Evolutionary conservation across 1,140 invertebrate species (phyloP).

Genomic region (Saccostrea glomerata): DNA sequence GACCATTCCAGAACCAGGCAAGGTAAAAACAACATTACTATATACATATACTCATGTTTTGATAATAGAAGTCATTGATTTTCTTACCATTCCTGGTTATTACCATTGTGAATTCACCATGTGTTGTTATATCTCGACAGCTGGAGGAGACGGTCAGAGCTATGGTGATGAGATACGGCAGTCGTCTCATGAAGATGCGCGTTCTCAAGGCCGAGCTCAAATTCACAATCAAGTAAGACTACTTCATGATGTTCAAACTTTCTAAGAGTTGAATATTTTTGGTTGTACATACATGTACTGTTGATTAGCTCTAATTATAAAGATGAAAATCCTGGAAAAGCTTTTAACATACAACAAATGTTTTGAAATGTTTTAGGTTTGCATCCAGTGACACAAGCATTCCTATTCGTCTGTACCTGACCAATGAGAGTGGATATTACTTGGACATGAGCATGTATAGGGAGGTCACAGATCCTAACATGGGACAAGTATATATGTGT

Average conservation of each 20-base stretch:
- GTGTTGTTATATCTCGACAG: conserved; percentile 75
- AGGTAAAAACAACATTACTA: conserved; percentile 81
- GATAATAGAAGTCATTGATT: neutral
- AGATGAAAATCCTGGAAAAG: no score
- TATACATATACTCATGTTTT: neutral
- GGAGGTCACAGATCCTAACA: conserved; percentile 92
- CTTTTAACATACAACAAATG: no score
- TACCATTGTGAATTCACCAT: neutral
- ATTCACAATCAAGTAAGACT: conserved; percentile 86
- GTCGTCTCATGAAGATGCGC: conserved; percentile 96
- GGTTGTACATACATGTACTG: no score
- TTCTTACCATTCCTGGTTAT: neutral
- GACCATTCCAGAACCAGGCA: conserved; percentile 94
- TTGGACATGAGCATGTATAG: conserved; percentile 96
- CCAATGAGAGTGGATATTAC: conserved; percentile 98
- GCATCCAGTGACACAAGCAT: conserved; percentile 89
- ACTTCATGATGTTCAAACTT: neutral
- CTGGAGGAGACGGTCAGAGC: conserved; percentile 97
- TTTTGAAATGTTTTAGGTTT: conserved; percentile 63
- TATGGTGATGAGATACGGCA: conserved; percentile 97
- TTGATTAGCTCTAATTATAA: no score
- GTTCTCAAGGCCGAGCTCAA: conserved; percentile 91
- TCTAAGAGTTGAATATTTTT: no score
- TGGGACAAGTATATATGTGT: conserved; percentile 87
- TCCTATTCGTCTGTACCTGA: conserved; percentile 93